phyloP scores from a whole-genome alignment of 2,888 invertebrate genomes.

The Onthophagus sagittarius region DNA sequence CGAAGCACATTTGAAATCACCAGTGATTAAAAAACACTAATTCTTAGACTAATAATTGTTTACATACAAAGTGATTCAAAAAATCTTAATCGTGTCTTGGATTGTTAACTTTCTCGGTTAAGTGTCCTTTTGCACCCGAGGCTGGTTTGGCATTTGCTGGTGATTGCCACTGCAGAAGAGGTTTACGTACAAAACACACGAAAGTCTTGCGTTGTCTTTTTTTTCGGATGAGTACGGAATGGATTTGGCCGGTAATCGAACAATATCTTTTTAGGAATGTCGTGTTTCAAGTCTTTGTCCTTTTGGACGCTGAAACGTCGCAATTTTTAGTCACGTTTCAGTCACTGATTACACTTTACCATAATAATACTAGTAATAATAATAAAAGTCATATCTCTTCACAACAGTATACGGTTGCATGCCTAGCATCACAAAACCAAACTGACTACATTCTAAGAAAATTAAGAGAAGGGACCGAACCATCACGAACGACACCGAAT shows the following conservation, averaged over 20 bases:
- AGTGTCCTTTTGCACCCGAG: not conserved
- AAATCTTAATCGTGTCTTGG: no score
- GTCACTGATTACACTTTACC: not conserved
- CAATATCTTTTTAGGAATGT: not conserved
- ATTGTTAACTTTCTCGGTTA: not conserved
- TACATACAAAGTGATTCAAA: no score
- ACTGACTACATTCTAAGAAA: slow-evolving; percentile 5
- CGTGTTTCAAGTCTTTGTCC: not conserved
- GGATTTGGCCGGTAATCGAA: not conserved
- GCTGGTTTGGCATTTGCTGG: not conserved
- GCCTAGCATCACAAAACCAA: slow-evolving; percentile 1
- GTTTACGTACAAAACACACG: not conserved
- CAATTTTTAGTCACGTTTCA: not conserved
- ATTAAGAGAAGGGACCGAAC: slow-evolving; percentile 2
- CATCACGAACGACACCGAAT: not conserved
- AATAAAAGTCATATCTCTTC: not conserved
- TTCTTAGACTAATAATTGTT: no score
- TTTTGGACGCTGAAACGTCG: not conserved
- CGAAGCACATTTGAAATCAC: not conserved
- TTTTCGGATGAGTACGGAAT: not conserved
- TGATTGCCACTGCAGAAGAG: not conserved
- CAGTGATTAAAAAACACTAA: no score
- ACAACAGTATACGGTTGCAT: not conserved
- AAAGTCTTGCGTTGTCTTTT: not conserved
- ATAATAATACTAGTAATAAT: not conserved